Conservation (phyloP, 2,113 vertebrate genomes). For the Peromyscus californicus region DNA sequence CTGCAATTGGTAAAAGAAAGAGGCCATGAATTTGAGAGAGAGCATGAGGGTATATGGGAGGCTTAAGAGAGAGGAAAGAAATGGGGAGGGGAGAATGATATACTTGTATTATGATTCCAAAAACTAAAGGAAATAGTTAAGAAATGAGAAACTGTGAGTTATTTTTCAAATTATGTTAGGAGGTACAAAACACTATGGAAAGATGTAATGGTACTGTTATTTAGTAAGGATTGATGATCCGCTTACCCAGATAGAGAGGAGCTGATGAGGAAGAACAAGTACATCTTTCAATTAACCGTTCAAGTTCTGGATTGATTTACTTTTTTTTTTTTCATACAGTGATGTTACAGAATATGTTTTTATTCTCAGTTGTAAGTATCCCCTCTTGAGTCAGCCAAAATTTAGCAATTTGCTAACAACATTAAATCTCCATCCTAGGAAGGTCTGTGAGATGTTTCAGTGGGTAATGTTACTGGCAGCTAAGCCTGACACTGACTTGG, state of each 20-base stretch:
- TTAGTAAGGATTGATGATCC: not conserved
- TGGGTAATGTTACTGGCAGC: too few relatives aligned
- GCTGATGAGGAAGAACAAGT: not conserved
- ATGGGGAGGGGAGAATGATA: not conserved
- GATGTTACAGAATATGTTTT: not conserved
- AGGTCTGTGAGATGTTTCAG: not conserved
- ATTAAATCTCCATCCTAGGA: not conserved
- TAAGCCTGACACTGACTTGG: too few relatives aligned
- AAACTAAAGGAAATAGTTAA: not conserved
- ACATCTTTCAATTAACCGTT: not conserved
- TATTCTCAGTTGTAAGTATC: not conserved
- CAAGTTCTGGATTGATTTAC: not conserved
- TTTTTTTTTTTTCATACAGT: not conserved
- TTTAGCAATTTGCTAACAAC: not conserved
- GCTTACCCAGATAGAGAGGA: not conserved
- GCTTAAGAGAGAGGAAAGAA: accelerated
- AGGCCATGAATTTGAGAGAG: not conserved
- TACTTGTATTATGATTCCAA: not conserved
- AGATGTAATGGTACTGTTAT: not conserved
- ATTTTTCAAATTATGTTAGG: not conserved
- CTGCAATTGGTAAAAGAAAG: not conserved
- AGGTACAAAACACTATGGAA: not conserved
- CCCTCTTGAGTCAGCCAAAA: not conserved
- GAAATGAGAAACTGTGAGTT: not conserved
- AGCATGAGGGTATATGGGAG: not conserved